Conservation (phyloP, 2,888 invertebrate species). For the Rutpela maculata region DNA sequence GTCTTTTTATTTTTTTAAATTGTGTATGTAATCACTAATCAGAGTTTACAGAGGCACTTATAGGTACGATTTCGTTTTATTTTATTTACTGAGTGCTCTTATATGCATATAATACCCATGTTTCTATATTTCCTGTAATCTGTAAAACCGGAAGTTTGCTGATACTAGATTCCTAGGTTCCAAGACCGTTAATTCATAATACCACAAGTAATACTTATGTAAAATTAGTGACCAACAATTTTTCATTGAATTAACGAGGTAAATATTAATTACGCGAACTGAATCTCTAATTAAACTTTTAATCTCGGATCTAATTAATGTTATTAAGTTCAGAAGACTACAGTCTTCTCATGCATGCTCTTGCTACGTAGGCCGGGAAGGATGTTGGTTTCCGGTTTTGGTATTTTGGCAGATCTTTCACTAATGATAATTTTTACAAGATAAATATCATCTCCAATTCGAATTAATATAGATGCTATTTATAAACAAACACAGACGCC, state of each 20-base stretch:
- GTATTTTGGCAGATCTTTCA: neutral
- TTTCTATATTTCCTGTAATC: slow-evolving; percentile 3
- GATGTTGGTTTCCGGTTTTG: neutral
- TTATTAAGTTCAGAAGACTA: neutral
- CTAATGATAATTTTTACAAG: neutral
- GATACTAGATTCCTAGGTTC: neutral
- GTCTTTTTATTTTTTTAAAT: too few relatives aligned
- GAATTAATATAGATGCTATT: too few relatives aligned
- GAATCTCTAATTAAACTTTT: neutral
- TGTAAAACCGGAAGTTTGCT: neutral
- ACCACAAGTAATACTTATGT: neutral
- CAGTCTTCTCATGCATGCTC: neutral
- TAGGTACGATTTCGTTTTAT: too few relatives aligned
- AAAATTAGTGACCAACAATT: neutral
- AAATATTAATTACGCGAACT: neutral
- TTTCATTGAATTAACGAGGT: neutral
- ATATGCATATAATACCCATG: neutral
- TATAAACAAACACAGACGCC: too few relatives aligned
- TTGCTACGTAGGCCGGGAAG: neutral
- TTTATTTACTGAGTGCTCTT: too few relatives aligned
- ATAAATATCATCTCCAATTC: neutral
- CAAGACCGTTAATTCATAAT: slow-evolving; percentile 7
- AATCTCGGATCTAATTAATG: neutral
- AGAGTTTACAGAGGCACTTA: too few relatives aligned
- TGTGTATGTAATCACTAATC: too few relatives aligned